These are phyloP conservation scores for Coracopsis vasa DNA, from an alignment of 2,113 vertebrate genomes.

Conservation along the genomic window DNA sequence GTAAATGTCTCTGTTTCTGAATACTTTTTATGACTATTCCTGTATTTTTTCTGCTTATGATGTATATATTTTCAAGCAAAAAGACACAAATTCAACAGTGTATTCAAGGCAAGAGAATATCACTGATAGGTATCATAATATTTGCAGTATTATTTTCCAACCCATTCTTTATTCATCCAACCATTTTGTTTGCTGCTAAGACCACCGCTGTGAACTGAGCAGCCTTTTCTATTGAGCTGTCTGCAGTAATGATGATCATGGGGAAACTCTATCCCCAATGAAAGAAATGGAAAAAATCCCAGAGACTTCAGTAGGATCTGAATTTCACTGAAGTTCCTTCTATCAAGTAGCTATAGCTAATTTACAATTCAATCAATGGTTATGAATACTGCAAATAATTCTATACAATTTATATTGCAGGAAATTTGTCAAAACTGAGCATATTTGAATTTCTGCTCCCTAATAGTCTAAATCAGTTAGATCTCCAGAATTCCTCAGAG, in stretches of 20 bases:
- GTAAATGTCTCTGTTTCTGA: not conserved
- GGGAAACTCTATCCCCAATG: not conserved
- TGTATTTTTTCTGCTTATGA: not conserved
- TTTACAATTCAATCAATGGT: not conserved
- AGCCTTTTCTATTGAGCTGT: constrained; percentile 44
- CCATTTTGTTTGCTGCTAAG: constrained; percentile 37
- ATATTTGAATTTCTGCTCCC: not conserved
- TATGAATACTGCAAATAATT: not conserved
- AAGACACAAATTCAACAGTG: not conserved
- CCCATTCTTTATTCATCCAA: constrained; percentile 36
- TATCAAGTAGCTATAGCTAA: not conserved
- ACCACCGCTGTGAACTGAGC: constrained; percentile 33
- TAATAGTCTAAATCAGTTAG: not conserved
- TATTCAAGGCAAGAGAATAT: not conserved
- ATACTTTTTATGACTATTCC: not conserved
- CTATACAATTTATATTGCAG: not conserved
- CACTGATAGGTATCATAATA: constrained; percentile 24
- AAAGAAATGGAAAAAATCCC: constrained; percentile 31
- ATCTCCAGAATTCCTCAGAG: not conserved
- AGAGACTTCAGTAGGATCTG: not conserved
- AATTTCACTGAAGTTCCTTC: not conserved
- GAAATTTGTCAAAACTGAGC: constrained; percentile 16
- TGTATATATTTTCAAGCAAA: not conserved
- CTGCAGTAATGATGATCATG: constrained; percentile 39
- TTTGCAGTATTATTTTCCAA: constrained; percentile 39